These are phyloP conservation scores for Bubo blakistoni DNA, from an alignment of 2,113 vertebrate genomes.

Conservation along the genomic window DNA sequence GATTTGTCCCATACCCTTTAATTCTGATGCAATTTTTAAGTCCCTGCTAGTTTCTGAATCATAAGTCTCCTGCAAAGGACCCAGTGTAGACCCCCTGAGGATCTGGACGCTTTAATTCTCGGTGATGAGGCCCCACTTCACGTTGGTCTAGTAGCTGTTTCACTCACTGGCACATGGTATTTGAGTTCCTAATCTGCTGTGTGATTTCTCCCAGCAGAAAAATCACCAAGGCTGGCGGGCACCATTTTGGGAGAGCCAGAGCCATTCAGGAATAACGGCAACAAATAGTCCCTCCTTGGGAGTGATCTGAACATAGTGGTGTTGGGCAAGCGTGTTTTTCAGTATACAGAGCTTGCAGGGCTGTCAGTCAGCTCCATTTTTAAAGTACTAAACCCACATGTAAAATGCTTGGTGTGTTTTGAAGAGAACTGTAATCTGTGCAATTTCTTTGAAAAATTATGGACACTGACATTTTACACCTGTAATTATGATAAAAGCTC, in stretches of 20 bases:
- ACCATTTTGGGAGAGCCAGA: not conserved
- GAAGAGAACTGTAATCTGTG: not conserved
- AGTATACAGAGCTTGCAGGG: not conserved
- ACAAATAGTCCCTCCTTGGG: not conserved
- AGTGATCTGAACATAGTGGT: not conserved
- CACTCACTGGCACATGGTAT: not conserved
- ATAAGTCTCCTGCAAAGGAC: not conserved
- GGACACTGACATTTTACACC: conserved; percentile 36
- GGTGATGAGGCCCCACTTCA: not conserved
- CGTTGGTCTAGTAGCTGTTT: not conserved
- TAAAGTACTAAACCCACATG: not conserved
- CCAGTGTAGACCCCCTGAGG: not conserved
- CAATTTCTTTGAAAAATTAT: conserved; percentile 22
- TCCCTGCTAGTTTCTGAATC: not conserved
- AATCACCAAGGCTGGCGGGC: not conserved
- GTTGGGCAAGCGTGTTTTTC: not conserved
- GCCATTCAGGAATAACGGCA: not conserved
- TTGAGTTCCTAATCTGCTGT: not conserved
- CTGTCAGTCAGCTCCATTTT: not conserved
- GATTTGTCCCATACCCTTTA: not conserved
- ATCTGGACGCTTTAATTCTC: not conserved
- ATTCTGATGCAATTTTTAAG: not conserved
- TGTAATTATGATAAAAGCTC: conserved; percentile 57
- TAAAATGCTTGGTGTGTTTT: not conserved
- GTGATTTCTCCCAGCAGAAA: not conserved